phyloP scores from a whole-genome alignment of 1,140 invertebrate genomes.

The Rhysida immarginata region DNA sequence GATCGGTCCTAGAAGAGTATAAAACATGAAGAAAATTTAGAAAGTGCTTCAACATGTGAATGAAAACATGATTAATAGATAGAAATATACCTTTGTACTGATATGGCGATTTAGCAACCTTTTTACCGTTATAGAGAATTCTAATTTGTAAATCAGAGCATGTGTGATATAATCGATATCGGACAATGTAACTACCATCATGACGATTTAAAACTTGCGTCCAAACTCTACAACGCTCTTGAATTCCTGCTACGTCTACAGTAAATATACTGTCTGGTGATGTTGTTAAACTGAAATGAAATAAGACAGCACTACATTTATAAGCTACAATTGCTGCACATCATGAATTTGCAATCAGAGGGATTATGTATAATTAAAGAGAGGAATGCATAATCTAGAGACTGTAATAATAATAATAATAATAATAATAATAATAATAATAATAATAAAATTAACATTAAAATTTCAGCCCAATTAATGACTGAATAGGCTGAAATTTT shows the following conservation, averaged over 20 bases:
- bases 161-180: conserved; percentile 62
- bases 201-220: conserved; percentile 60
- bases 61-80: not conserved
- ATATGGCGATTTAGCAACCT: conserved; percentile 51
- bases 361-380: too few relatives aligned
- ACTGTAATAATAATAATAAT: too few relatives aligned
- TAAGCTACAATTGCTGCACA: too few relatives aligned
- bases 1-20: conserved; percentile 44
- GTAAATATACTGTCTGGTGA: conserved; percentile 27
- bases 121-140: conserved; percentile 47
- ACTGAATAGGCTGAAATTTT: too few relatives aligned
- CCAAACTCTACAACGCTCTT: conserved; percentile 47
- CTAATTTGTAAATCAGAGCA: conserved; percentile 53
- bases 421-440: too few relatives aligned
- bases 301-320: too few relatives aligned
- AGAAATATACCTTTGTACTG: conserved; percentile 38
- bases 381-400: too few relatives aligned
- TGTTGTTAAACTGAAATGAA: conserved; percentile 11
- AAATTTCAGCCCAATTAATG: too few relatives aligned
- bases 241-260: conserved; percentile 38
- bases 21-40: too few relatives aligned
- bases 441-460: too few relatives aligned
- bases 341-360: too few relatives aligned
- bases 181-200: conserved; percentile 70
- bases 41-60: too few relatives aligned